These are phyloP conservation scores for Neocloeon triangulifer DNA, from an alignment of 1,140 invertebrate species.

Conservation along the genomic window DNA sequence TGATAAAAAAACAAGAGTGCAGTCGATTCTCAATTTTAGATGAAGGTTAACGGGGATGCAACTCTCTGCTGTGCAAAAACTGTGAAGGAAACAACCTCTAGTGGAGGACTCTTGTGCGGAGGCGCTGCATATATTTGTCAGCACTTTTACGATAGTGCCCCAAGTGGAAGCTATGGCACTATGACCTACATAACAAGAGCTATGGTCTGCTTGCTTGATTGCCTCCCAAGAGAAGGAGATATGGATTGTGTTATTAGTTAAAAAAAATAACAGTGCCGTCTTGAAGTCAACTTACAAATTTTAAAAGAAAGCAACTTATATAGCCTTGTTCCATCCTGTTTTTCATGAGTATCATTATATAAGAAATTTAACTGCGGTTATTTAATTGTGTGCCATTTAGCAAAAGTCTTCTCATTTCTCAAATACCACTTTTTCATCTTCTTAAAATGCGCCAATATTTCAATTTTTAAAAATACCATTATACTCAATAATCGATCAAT, in stretches of 20 bases:
- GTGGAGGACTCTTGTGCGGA: constrained; percentile 53
- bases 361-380: no score
- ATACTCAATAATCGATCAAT: no score
- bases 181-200: constrained; percentile 93
- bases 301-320: constrained; percentile 4
- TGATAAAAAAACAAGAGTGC: neutral
- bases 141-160: constrained; percentile 94
- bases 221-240: constrained; percentile 48
- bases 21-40: constrained; percentile 25
- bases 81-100: constrained; percentile 28
- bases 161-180: constrained; percentile 88
- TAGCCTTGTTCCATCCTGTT: constrained; percentile 6
- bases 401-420: no score
- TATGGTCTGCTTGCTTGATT: constrained; percentile 44
- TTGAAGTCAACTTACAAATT: neutral
- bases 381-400: no score
- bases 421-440: no score
- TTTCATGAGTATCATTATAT: no score
- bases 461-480: no score
- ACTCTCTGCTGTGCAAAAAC: constrained; percentile 73
- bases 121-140: constrained; percentile 88
- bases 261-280: constrained; percentile 2
- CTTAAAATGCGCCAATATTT: no score
- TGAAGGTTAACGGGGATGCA: constrained; percentile 65
- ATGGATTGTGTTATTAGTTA: constrained; percentile 52